phyloP scores from a whole-genome alignment of 2,113 vertebrate genomes.

The Phyllopteryx taeniolatus region DNA sequence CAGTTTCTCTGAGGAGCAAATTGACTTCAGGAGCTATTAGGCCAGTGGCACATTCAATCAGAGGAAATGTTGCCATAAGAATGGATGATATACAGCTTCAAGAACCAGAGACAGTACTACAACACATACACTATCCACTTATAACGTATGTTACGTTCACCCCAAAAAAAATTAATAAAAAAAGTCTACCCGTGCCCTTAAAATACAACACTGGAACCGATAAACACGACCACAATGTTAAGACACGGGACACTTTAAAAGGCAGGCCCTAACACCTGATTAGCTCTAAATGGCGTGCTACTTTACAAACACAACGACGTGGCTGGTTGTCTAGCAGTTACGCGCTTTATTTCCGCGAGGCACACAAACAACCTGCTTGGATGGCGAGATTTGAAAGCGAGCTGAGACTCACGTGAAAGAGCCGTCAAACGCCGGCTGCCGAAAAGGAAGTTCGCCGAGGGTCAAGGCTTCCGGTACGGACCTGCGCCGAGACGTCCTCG shows the following conservation, averaged over 20 bases:
- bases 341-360: not conserved
- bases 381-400: not conserved
- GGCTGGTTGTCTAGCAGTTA: not conserved
- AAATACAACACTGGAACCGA: not conserved
- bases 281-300: not conserved
- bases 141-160: not conserved
- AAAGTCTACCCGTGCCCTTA: slow-evolving; percentile 13
- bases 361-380: not conserved
- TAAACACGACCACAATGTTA: not conserved
- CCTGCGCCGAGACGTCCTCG: slow-evolving; percentile 2
- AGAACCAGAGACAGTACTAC: not conserved
- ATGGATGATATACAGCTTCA: not conserved
- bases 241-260: not conserved
- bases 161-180: not conserved
- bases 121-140: not conserved
- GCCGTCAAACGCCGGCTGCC: not conserved
- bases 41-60: slow-evolving; percentile 2
- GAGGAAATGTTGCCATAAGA: slow-evolving; percentile 18
- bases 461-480: not conserved
- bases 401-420: not conserved
- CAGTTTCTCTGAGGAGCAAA: slow-evolving; percentile 36
- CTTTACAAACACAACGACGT: not conserved
- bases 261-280: not conserved
- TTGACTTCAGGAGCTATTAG: slow-evolving; percentile 28
- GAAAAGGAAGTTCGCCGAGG: not conserved